Evolutionary conservation across 2,797 vertebrate species (phyloP).

Genomic region (Natrix natrix): DNA sequence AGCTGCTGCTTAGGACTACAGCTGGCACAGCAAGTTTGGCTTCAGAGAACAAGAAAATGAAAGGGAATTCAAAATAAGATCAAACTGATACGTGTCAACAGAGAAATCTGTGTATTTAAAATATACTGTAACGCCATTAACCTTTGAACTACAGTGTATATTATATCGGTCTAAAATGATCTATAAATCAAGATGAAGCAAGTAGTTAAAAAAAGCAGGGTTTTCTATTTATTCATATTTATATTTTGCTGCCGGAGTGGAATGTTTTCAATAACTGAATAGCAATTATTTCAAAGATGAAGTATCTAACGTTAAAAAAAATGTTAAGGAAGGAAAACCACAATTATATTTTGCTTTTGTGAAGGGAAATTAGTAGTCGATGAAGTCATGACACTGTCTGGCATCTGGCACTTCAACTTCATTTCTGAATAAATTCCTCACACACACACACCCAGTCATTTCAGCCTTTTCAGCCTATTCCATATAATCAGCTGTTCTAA

Average conservation of each 20-base stretch:
- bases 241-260: conserved; percentile 85
- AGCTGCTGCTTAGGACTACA: conserved; percentile 63
- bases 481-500: not conserved
- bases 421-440: not conserved
- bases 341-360: not conserved
- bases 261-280: conserved; percentile 57
- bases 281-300: conserved; percentile 57
- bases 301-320: conserved; percentile 10
- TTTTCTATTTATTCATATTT: conserved; percentile 94
- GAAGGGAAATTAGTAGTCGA: not conserved
- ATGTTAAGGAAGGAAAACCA: conserved; percentile 21
- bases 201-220: conserved; percentile 76
- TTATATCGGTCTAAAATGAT: conserved; percentile 64
- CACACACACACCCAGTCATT: not conserved
- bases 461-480: not conserved
- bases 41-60: conserved; percentile 68
- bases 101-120: conserved; percentile 64
- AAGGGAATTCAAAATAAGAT: conserved; percentile 65
- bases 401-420: not conserved
- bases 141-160: conserved; percentile 62
- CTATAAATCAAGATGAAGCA: conserved; percentile 73
- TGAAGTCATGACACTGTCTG: not conserved
- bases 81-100: conserved; percentile 61
- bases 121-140: conserved; percentile 59
- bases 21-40: conserved; percentile 66